Percentiles rank a stretch among this genome's conserved stretches.
Conservation (phyloP, 2,888 invertebrate species). For the Drosophila yooni region DNA sequence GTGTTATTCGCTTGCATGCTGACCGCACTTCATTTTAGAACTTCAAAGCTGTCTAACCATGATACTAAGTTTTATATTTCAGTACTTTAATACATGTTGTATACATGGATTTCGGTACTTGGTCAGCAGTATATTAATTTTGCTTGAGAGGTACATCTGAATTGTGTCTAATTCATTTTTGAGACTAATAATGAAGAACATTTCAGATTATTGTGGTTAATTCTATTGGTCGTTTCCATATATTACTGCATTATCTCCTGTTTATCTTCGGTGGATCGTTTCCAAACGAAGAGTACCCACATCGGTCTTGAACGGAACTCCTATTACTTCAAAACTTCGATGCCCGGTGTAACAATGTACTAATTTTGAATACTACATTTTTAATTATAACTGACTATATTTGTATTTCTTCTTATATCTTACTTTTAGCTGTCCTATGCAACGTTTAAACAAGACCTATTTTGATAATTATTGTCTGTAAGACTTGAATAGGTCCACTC, state of each 20-base stretch:
- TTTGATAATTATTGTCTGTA: constrained; percentile 79
- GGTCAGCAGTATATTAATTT: constrained; percentile 58
- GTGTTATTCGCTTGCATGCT: too few relatives aligned
- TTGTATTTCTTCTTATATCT: neutral
- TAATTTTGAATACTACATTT: neutral
- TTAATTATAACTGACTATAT: neutral
- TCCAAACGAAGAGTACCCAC: constrained; percentile 82
- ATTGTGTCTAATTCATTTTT: neutral
- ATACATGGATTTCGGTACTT: constrained; percentile 83
- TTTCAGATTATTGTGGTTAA: constrained; percentile 77
- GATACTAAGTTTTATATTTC: constrained; percentile 50
- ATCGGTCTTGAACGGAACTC: constrained; percentile 83
- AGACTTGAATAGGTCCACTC: neutral
- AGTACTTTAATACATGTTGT: constrained; percentile 79
- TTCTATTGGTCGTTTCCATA: constrained; percentile 72
- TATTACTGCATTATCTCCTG: constrained; percentile 77
- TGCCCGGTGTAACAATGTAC: constrained; percentile 82
- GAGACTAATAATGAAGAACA: neutral
- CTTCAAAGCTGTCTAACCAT: constrained; percentile 6
- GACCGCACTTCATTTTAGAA: constrained; percentile 3
- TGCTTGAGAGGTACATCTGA: constrained; percentile 71
- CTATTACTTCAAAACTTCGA: constrained; percentile 83
- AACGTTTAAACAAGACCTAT: constrained; percentile 67
- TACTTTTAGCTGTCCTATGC: constrained; percentile 74
- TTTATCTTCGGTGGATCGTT: constrained; percentile 81